These are phyloP conservation scores for Calliphora vicina DNA, from an alignment of 1,140 invertebrate species.

Conservation along the genomic window DNA sequence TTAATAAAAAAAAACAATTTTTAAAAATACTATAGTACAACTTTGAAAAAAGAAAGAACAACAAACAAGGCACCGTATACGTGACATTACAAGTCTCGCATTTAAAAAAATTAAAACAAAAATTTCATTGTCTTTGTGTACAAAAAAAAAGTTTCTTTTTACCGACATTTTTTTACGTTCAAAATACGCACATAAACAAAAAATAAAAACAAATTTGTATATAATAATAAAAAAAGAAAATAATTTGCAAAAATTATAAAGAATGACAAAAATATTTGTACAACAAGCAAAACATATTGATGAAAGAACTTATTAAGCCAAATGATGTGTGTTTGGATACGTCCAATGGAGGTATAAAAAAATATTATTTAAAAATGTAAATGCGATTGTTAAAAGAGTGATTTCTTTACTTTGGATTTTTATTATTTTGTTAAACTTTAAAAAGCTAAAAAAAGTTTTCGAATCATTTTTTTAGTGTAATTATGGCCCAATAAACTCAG, in stretches of 20 bases:
- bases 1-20: no score
- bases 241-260: not conserved
- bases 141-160: not conserved
- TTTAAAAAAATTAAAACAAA: not conserved
- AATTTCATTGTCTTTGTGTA: not conserved
- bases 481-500: no score
- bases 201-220: not conserved
- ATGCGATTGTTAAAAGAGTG: no score
- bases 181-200: slow-evolving; percentile 21
- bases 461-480: no score
- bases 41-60: not conserved
- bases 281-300: not conserved
- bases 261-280: not conserved
- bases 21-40: no score
- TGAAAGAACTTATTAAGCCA: not conserved
- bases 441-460: no score
- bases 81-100: not conserved
- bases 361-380: no score
- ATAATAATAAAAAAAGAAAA: not conserved
- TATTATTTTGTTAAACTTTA: no score
- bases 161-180: not conserved
- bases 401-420: no score
- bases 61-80: not conserved
- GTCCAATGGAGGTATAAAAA: no score
- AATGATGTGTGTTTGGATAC: no score